Evolutionary conservation across 1,140 invertebrate genomes (phyloP), one percentile per base, ranked within the genome.

Genomic region (Papilio machaon): DNA sequence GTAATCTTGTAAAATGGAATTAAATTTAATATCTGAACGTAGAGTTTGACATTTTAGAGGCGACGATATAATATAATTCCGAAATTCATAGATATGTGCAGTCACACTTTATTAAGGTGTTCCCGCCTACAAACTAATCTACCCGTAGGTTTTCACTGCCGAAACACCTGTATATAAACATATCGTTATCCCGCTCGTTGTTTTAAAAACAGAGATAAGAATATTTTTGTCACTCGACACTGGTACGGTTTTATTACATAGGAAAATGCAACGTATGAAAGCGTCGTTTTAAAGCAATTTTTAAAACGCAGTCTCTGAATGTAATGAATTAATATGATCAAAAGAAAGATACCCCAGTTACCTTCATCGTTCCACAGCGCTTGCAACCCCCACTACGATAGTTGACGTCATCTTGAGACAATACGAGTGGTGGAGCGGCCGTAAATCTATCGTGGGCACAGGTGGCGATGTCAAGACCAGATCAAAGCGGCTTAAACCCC

Each of bases 401-500:
- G 64, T 73, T 60, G 58, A 74, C 47, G 73, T 49, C 46, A 75
- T 75, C 73, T 75, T 75, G 46, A 75, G 73, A 75, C 73, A 75
- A 75, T 75, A 75, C 73, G n/a, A 30, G 73, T 49, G 73, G 73
- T 74, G 46, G 11, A 46, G 19, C 73, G 47, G 73, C 47, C 73
- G 46, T 75, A 75, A 75, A 75, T 75, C 73, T 75, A 49, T 75
- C 73, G 43, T 46, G 73, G 47, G 73, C 46, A 81, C 82, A 83
- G 84, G 81, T 85, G 83, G 73, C 73, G 73, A 47, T 75, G 73
- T 75, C 73, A 52, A 64, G 81, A 74, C 19, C 73, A 81, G 81
- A 85, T 86, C 83, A 85, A 85, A 85, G 83, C 43, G 13, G 80
- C 79, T 81, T 86, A 85, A 83, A 80, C 80, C 67, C 54, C 79